Conservation (phyloP, 2,113 vertebrate species). For the Brienomyrus brachyistius region DNA sequence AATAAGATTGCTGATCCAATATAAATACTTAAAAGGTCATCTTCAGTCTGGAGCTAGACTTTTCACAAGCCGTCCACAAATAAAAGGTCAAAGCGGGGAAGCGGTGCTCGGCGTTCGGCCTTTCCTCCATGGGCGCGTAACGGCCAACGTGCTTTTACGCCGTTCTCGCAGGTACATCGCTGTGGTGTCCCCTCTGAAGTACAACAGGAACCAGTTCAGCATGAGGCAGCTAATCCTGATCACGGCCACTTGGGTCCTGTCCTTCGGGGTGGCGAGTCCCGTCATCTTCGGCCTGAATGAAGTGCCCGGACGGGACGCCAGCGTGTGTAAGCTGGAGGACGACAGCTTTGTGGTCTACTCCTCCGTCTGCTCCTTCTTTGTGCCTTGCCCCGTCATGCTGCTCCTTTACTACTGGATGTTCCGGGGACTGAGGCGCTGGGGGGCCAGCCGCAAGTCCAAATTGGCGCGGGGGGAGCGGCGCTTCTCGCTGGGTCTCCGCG, state of each 20-base stretch:
- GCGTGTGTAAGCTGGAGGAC: conserved; percentile 58
- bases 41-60: not conserved
- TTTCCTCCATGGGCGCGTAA: not conserved
- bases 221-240: conserved; percentile 58
- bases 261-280: conserved; percentile 58
- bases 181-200: conserved; percentile 60
- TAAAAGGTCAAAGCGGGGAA: not conserved
- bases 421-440: conserved; percentile 55
- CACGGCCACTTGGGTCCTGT: conserved; percentile 60
- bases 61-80: not conserved
- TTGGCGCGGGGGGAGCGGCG: conserved; percentile 12
- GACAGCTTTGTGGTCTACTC: conserved; percentile 64
- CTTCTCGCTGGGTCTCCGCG: conserved; percentile 45
- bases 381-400: conserved; percentile 64
- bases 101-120: not conserved
- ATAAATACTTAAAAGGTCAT: not conserved
- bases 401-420: conserved; percentile 65
- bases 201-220: conserved; percentile 66
- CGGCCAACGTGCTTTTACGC: not conserved
- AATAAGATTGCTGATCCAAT: not conserved
- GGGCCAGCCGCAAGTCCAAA: conserved; percentile 43
- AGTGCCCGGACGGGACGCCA: conserved; percentile 47
- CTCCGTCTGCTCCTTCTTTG: conserved; percentile 63
- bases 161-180: conserved; percentile 54
- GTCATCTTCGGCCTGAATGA: conserved; percentile 63